Percentiles rank a stretch among this genome's conserved stretches.
Conservation (phyloP, 2,113 vertebrate species). For the Epinephelus cyanopodus region DNA sequence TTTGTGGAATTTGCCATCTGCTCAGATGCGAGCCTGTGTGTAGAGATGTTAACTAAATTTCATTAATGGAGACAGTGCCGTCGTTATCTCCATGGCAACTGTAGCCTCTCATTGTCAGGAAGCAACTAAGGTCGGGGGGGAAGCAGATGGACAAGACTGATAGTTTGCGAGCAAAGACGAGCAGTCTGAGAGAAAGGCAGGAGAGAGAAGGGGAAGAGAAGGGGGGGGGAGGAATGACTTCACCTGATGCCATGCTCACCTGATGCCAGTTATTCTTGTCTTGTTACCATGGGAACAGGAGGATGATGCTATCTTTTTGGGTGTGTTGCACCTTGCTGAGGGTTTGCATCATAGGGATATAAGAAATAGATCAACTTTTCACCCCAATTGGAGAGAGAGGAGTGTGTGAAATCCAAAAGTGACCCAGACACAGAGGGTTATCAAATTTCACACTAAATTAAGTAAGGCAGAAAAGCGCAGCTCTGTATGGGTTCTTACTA, state of each 20-base stretch:
- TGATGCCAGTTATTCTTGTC: constrained; percentile 53
- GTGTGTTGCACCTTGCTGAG: constrained; percentile 6
- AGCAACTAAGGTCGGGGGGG: constrained; percentile 34
- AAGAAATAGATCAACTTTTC: constrained; percentile 18
- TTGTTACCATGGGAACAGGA: constrained; percentile 71
- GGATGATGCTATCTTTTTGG: constrained; percentile 23
- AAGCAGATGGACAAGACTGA: constrained; percentile 61
- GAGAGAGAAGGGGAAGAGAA: neutral
- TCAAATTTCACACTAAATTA: constrained; percentile 14
- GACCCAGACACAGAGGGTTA: constrained; percentile 7
- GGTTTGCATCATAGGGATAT: constrained; percentile 28
- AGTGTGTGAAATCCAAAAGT: neutral
- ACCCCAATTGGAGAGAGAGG: neutral
- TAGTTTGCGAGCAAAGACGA: constrained; percentile 1
- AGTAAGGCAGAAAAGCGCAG: neutral
- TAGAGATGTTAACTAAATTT: constrained; percentile 69
- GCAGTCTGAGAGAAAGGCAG: neutral
- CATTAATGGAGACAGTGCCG: constrained; percentile 50
- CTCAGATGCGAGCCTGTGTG: constrained; percentile 36
- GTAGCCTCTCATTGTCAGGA: constrained; percentile 48
- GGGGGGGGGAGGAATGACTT: constrained; percentile 16
- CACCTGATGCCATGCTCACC: constrained; percentile 44
- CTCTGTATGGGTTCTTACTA: neutral
- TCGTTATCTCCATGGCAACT: constrained; percentile 77
- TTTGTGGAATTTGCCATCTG: constrained; percentile 72